Base-by-base conservation (phyloP, 2,797 vertebrate species). In the Ispidina picta region DNA sequence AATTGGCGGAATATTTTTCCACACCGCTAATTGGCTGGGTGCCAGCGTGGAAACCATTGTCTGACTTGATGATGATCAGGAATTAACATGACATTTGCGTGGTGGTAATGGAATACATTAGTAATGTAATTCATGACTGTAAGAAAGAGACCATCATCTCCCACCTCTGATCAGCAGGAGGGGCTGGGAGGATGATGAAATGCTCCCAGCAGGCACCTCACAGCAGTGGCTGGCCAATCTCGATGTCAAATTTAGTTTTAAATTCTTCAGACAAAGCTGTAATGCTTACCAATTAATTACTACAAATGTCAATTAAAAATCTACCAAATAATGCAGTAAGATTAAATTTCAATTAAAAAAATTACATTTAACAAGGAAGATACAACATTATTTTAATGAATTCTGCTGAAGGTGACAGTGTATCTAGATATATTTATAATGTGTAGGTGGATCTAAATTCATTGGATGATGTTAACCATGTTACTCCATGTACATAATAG, bases 31-130 rank as follows among this genome's bases (percentile, higher is more conserved):
- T 98, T 99, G 98, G 98, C 97, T 91, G 90, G 92, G 96, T 96
- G 98, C 98, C 98, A 98, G 94, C 96, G 93, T 93, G 92, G 96
- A 98, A 98, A 97, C 98, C 98, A 97, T 98, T 98, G 97, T 98
- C 97, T 97, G 98, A 97, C 96, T 96, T 98, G 98, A 97, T 98
- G 98, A 98, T 98, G 98, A 98, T 99, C 98, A 98, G 98, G 98
- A 99, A 98, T 98, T 98, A 99, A 98, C 97, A 97, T 98, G 98
- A 98, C 98, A 99, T 99, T 99, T 99, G 98, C 97, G 94, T 98
- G 97, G 98, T 98, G 97, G 98, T 98, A 98, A 99, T 99, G 98
- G 98, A 99, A 99, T 99, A 98, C 97, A 97, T 97, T 97, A 98
- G 98, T 98, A 98, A 98, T 98, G 97, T 97, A 98, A 98, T 98